phyloP scores from a whole-genome alignment of 2,888 invertebrate species.

The Temnothorax rugatulus region DNA sequence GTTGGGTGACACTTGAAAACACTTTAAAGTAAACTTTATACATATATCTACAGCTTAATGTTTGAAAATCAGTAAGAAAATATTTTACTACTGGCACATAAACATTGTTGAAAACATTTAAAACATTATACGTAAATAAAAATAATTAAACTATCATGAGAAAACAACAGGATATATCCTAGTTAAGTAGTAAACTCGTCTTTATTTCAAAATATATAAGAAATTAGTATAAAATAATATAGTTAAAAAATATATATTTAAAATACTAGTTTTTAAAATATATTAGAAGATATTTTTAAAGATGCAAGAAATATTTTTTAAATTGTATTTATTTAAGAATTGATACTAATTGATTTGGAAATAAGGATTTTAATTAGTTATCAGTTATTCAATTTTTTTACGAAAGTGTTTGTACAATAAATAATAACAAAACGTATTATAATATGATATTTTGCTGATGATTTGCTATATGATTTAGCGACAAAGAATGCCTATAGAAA shows the following conservation, averaged over 20 bases:
- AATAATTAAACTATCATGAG: slow-evolving; percentile 16
- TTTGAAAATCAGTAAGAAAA: not conserved
- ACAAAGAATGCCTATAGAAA: not conserved
- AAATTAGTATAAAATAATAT: not conserved
- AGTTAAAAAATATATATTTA: too few relatives aligned
- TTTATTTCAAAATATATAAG: not conserved
- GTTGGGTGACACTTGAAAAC: not conserved
- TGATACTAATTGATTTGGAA: not conserved
- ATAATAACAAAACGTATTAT: not conserved
- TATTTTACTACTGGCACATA: not conserved
- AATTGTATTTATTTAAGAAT: not conserved
- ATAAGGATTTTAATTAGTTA: not conserved
- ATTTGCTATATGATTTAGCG: too few relatives aligned
- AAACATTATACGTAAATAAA: not conserved
- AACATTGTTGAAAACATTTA: not conserved
- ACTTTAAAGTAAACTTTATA: not conserved
- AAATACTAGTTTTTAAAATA: not conserved
- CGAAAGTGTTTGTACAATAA: not conserved
- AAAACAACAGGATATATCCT: not conserved
- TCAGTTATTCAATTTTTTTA: not conserved
- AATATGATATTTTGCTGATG: not conserved
- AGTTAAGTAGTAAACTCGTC: not conserved
- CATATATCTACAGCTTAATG: not conserved
- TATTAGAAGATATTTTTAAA: not conserved
- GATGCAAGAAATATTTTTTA: not conserved